Evolutionary conservation across 2,113 vertebrate species (phyloP).

Genomic region (Ramphastos sulfuratus): DNA sequence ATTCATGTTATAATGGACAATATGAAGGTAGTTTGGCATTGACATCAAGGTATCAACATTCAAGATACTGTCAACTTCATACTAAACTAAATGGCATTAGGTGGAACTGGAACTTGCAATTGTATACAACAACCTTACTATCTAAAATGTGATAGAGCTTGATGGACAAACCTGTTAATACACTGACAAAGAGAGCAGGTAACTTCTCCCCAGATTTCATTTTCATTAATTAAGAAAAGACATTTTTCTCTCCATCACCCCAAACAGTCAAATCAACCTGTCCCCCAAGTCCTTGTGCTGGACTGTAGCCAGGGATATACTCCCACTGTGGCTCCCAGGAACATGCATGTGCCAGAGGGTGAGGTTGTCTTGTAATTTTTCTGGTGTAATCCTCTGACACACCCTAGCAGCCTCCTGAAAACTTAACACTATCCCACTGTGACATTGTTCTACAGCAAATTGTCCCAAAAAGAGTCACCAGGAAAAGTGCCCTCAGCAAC

Average conservation of each 20-base stretch:
- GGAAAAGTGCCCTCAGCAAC: not conserved
- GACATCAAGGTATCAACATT: not conserved
- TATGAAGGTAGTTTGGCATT: not conserved
- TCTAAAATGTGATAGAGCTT: not conserved
- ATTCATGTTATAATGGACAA: not conserved
- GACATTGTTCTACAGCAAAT: not conserved
- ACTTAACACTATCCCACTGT: not conserved
- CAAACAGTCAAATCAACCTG: not conserved
- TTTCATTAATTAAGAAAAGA: not conserved
- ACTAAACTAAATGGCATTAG: not conserved
- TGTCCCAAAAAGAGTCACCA: not conserved
- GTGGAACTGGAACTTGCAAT: not conserved
- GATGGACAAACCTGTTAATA: not conserved
- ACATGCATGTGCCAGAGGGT: rapidly evolving
- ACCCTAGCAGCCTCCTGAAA: not conserved
- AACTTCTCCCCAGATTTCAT: not conserved
- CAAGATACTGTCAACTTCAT: not conserved
- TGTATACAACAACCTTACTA: rapidly evolving
- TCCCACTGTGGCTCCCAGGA: not conserved
- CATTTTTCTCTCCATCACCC: not conserved
- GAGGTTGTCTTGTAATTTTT: not conserved
- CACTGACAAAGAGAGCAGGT: not conserved
- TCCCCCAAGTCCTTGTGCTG: not conserved
- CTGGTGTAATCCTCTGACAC: not conserved
- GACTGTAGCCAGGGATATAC: not conserved